A percentile compares a stretch with the other conserved stretches of the same genome.
These are phyloP conservation scores for Lithobates pipiens DNA, from an alignment of 2,797 vertebrate genomes.

Conservation along the genomic window DNA sequence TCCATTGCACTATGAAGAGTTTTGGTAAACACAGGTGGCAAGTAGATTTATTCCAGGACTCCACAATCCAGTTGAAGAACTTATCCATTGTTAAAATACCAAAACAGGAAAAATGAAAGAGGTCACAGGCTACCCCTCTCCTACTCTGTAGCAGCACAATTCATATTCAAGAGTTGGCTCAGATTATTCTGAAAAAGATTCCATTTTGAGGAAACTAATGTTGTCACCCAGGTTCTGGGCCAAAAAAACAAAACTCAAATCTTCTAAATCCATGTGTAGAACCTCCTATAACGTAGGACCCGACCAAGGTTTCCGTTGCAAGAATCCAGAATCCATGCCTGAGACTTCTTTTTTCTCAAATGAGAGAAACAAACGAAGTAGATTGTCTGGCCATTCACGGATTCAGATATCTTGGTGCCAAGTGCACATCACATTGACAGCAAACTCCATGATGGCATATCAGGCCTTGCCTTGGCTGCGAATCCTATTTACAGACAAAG, in stretches of 20 bases:
- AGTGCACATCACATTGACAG: neutral
- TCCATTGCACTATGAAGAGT: neutral
- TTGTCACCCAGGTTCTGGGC: neutral
- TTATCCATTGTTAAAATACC: neutral
- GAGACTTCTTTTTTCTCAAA: neutral
- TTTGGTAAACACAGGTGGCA: neutral
- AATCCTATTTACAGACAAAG: constrained; percentile 51
- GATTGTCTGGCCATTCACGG: neutral
- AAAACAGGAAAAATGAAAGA: constrained; percentile 5
- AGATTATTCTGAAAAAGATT: constrained; percentile 12
- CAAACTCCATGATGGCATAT: neutral
- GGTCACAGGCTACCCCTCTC: constrained; percentile 10
- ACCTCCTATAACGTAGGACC: neutral
- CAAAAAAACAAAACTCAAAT: neutral
- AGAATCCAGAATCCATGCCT: neutral
- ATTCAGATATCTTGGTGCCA: constrained; percentile 18
- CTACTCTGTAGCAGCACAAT: constrained; percentile 56
- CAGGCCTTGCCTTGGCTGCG: constrained; percentile 51
- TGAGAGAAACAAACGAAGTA: neutral
- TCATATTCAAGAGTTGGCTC: constrained; percentile 43
- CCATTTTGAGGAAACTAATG: no score
- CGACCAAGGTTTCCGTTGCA: neutral
- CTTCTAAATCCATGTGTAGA: neutral
- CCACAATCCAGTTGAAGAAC: neutral
- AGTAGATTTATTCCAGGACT: neutral